phyloP scores from a whole-genome alignment of 1,140 invertebrate genomes.

The Drosophila oshimai region DNA sequence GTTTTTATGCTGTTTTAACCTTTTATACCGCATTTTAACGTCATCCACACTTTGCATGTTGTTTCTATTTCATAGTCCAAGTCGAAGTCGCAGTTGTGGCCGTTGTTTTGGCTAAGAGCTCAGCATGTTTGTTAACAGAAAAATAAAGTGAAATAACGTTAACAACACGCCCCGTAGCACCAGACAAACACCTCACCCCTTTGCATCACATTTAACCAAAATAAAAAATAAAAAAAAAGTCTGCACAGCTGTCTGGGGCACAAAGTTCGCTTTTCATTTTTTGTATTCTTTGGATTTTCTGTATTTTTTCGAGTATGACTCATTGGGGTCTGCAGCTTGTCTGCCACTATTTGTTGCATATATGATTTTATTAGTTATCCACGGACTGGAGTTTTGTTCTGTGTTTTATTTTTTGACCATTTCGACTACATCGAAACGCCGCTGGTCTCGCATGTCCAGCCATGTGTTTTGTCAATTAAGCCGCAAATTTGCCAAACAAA shows the following conservation, averaged over 20 bases:
- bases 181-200: conserved; percentile 46
- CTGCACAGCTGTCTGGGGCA: conserved; percentile 72
- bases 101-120: conserved; percentile 57
- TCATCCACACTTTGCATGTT: conserved; percentile 55
- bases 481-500: conserved; percentile 78
- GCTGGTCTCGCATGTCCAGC: conserved; percentile 56
- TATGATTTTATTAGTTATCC: conserved; percentile 79
- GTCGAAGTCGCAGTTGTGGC: conserved; percentile 10
- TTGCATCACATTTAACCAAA: not conserved
- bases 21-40: conserved; percentile 20
- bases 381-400: conserved; percentile 38
- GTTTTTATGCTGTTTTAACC: conserved; percentile 39
- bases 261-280: conserved; percentile 46
- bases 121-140: conserved; percentile 52
- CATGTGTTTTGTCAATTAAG: conserved; percentile 80
- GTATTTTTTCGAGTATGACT: conserved; percentile 48
- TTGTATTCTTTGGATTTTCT: conserved; percentile 1
- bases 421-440: conserved; percentile 54
- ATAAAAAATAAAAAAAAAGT: too few species aligned
- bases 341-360: conserved; percentile 74
- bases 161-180: conserved; percentile 65
- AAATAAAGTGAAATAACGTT: conserved; percentile 29
- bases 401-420: conserved; percentile 4
- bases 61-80: conserved; percentile 18
- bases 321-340: conserved; percentile 72